These are phyloP conservation scores for Notarius quadriscutis DNA, from an alignment of 2,113 vertebrate genomes.

Conservation along the genomic window DNA sequence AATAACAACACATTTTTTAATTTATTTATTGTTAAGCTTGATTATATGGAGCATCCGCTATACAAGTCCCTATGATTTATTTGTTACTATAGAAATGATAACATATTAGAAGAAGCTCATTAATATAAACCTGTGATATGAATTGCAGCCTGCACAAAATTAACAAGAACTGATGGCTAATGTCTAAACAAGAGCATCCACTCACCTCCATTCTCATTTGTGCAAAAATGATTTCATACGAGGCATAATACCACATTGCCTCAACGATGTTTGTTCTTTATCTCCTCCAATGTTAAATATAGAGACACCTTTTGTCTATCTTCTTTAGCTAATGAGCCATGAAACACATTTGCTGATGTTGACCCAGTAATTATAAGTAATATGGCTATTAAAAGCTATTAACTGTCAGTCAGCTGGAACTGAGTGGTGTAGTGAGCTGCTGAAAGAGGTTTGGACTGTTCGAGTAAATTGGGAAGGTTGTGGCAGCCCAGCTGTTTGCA, in stretches of 20 bases:
- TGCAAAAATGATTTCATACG: conserved; percentile 12
- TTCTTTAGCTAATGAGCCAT: conserved; percentile 56
- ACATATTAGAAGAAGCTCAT: background rate
- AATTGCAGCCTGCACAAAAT: background rate
- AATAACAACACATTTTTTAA: background rate
- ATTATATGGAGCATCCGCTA: background rate
- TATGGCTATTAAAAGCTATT: conserved; percentile 62
- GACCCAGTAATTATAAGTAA: conserved; percentile 61
- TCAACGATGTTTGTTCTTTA: conserved; percentile 40
- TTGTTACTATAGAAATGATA: background rate
- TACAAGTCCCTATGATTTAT: background rate
- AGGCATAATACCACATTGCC: conserved; percentile 3
- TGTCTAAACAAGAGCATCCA: conserved; percentile 19
- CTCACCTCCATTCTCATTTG: conserved; percentile 2
- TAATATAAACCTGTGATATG: background rate
- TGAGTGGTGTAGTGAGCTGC: conserved; percentile 37
- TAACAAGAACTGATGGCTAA: background rate
- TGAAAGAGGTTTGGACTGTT: conserved; percentile 34
- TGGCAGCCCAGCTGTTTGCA: conserved; percentile 28
- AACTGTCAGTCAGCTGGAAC: conserved; percentile 57
- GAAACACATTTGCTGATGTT: conserved; percentile 50
- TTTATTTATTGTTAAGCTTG: background rate
- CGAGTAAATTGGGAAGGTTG: conserved; percentile 30
- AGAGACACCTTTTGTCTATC: conserved; percentile 55
- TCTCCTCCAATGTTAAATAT: conserved; percentile 52